These are phyloP conservation scores for Eupithecia abbreviata DNA, from an alignment of 2,888 invertebrate genomes.

Conservation along the genomic window DNA sequence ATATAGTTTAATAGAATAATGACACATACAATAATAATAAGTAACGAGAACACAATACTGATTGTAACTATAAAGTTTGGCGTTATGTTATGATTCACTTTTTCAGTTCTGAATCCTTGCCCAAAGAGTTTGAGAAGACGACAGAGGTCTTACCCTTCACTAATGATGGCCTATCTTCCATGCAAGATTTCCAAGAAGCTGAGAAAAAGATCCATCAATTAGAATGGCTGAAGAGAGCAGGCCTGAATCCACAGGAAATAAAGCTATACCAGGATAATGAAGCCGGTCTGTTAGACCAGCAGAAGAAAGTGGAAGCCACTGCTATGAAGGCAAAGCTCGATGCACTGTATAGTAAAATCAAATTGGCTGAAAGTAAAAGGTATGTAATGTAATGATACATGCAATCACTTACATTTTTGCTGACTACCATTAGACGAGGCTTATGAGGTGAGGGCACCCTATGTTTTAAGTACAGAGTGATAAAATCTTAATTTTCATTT, in stretches of 20 bases:
- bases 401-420: background rate
- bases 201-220: constrained; percentile 67
- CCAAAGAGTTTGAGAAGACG: constrained; percentile 72
- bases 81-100: background rate
- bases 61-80: background rate
- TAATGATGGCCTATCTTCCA: constrained; percentile 73
- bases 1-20: background rate
- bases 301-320: constrained; percentile 64
- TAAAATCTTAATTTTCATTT: background rate
- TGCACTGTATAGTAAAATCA: constrained; percentile 66
- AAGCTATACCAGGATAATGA: constrained; percentile 77
- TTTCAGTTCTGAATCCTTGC: constrained; percentile 66
- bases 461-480: background rate
- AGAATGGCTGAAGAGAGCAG: constrained; percentile 77
- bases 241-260: constrained; percentile 77
- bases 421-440: too few relatives aligned
- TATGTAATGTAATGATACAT: constrained; percentile 39
- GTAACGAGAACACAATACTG: background rate
- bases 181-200: constrained; percentile 71
- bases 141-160: constrained; percentile 72
- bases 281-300: constrained; percentile 63
- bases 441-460: too few relatives aligned
- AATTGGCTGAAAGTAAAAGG: constrained; percentile 51
- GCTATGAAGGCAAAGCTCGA: constrained; percentile 64
- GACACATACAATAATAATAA: background rate